phyloP scores from a whole-genome alignment of 92 coral and sea anemone genomes.

The Phymanthus crucifer region DNA sequence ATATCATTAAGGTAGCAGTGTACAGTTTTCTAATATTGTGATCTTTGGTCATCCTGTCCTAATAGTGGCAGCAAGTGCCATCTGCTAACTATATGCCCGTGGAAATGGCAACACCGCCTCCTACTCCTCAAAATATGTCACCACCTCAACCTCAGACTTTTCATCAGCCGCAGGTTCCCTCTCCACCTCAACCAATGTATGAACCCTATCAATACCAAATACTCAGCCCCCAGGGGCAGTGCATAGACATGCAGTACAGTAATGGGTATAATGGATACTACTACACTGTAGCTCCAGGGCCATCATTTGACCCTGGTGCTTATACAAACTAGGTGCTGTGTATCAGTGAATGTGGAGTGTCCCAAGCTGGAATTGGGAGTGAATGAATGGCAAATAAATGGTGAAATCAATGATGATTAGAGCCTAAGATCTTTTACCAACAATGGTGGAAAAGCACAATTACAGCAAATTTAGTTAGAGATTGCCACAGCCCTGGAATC shows the following conservation, averaged over 20 bases:
- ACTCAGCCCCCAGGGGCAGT: slow-evolving; percentile 57
- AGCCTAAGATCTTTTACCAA: slow-evolving; percentile 2
- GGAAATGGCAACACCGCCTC: slow-evolving; percentile 73
- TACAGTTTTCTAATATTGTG: slow-evolving; percentile 33
- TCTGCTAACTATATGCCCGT: slow-evolving; percentile 69
- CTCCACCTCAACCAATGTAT: slow-evolving; percentile 26
- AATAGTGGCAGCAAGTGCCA: slow-evolving; percentile 75
- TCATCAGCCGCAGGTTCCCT: slow-evolving; percentile 19
- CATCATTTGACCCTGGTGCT: slow-evolving; percentile 10
- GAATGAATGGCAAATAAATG: neutral
- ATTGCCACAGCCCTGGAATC: neutral
- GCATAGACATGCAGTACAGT: slow-evolving; percentile 63
- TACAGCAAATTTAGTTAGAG: neutral
- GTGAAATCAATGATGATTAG: neutral
- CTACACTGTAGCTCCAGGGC: slow-evolving; percentile 49
- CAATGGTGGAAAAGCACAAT: neutral
- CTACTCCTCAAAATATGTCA: slow-evolving; percentile 69
- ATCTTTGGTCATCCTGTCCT: slow-evolving; percentile 52
- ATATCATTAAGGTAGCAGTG: neutral
- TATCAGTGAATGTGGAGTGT: neutral
- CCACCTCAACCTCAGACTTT: slow-evolving; percentile 66
- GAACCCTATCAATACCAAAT: slow-evolving; percentile 57
- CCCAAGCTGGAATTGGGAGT: slow-evolving; percentile 21
- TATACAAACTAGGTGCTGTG: neutral
- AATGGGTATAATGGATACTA: slow-evolving; percentile 57